Evolutionary conservation across 2,113 vertebrate genomes (phyloP), one percentile per base, ranked within the genome.

Genomic region (Poecilia latipinna): DNA sequence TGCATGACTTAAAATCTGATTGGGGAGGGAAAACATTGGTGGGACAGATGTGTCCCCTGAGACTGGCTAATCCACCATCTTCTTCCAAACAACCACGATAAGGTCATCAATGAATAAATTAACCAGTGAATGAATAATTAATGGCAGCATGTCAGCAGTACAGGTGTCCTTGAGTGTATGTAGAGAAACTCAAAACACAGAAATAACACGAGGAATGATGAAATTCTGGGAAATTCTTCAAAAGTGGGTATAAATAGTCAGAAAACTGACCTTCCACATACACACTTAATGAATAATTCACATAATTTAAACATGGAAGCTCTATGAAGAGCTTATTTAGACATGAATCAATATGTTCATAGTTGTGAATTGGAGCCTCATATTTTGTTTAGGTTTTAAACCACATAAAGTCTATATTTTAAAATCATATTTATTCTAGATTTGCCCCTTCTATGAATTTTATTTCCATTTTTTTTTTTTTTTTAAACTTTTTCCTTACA

Each of bases 61-160:
- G 83, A 73, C 44, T 22, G 15, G 35, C 17, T 75, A 75, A 87
- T 87, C 83, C 73, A 82, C 57, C 63, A 74, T 72, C 77, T 84
- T 86, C 80, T 83, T 51, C 68, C 65, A 88, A 82, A 89, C 86
- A 77, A 80, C 80, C 74, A 75, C 8, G 90, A 91, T 90, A 92
- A 93, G 89, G 88, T 89, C 89, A 89, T 94, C 91, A 90, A 93
- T 94, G 91, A 94, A 94, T 94, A 94, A 94, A 92, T 92, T 76
- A 93, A 89, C 68, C 77, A 65, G 67, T 54, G 26, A 39, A 79
- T 94, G 75, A 93, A 93, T 91, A 83, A 90, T 91, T 87, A 68
- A 93, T 90, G 73, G 80, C 70, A 72, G 51, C 31, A 15, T 54
- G 76, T 78, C 84, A 75, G 65, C 66, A 79, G 73, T 86, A 79